These are phyloP conservation scores for Cyclophora albipunctata DNA, from an alignment of 2,888 invertebrate genomes.

Conservation along the genomic window DNA sequence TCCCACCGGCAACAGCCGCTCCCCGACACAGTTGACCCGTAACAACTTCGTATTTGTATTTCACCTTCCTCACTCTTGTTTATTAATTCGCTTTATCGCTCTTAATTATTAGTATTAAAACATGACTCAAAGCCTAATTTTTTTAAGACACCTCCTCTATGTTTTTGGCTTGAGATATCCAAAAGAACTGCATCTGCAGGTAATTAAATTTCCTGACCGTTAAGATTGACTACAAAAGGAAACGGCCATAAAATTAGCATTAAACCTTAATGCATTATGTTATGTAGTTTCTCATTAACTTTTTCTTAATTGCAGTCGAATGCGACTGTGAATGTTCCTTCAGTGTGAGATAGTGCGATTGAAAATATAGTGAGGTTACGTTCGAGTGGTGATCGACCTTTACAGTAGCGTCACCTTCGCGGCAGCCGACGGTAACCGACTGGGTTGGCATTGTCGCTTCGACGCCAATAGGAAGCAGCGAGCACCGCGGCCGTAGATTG, in stretches of 20 bases:
- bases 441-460: slow-evolving; percentile 66
- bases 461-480: slow-evolving; percentile 71
- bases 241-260: no score
- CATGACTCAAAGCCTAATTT: no score
- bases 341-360: no score
- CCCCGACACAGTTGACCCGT: slow-evolving; percentile 56
- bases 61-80: slow-evolving; percentile 50
- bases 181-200: no score
- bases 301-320: no score
- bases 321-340: no score
- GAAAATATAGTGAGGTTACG: slow-evolving; percentile 11
- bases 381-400: slow-evolving; percentile 57
- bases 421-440: slow-evolving; percentile 36
- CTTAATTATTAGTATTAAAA: no score
- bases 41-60: slow-evolving; percentile 62
- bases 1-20: slow-evolving; percentile 26
- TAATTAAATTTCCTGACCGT: no score
- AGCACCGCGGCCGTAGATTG: slow-evolving; percentile 52
- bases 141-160: not conserved
- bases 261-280: no score
- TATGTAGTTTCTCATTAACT: no score
- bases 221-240: no score
- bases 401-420: slow-evolving; percentile 61
- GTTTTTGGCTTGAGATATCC: no score
- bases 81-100: slow-evolving; percentile 29